phyloP scores from a whole-genome alignment of 2,888 invertebrate genomes.

The Charanyca ferruginea region DNA sequence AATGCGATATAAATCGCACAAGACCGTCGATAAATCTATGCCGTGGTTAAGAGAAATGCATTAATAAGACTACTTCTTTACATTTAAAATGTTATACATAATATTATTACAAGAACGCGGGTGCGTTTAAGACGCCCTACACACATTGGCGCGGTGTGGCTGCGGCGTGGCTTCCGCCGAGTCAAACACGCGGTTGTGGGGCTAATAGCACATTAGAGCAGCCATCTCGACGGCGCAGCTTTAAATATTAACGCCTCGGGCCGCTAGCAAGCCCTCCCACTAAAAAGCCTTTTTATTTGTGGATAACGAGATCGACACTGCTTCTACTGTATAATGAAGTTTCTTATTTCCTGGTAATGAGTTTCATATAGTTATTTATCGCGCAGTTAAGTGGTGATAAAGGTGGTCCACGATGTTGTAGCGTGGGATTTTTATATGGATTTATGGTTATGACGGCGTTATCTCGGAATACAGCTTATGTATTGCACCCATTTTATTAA shows the following conservation, averaged over 20 bases:
- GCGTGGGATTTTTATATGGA: conserved; percentile 64
- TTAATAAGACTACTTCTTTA: background rate
- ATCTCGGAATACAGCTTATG: conserved; percentile 49
- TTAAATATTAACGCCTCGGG: conserved; percentile 85
- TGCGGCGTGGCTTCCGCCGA: conserved; percentile 59
- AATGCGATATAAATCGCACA: background rate
- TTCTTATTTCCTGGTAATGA: conserved; percentile 83
- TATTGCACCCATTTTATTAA: conserved; percentile 49
- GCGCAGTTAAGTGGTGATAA: conserved; percentile 68
- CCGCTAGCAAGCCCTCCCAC: conserved; percentile 71
- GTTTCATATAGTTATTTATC: conserved; percentile 77
- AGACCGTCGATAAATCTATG: background rate
- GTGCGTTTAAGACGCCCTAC: conserved; percentile 33
- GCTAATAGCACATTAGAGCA: conserved; percentile 86
- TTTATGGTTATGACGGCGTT: conserved; percentile 62
- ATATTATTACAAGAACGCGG: conserved; percentile 28
- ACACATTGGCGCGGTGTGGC: conserved; percentile 31
- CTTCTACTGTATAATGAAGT: conserved; percentile 80
- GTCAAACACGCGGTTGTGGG: conserved; percentile 75
- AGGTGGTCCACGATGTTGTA: conserved; percentile 54
- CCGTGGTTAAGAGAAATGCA: background rate
- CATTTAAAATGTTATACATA: conserved; percentile 9
- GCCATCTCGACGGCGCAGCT: conserved; percentile 78
- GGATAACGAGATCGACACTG: conserved; percentile 82
- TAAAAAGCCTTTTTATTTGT: conserved; percentile 84